phyloP scores from a whole-genome alignment of 2,113 vertebrate genomes.

The Empidonax traillii region DNA sequence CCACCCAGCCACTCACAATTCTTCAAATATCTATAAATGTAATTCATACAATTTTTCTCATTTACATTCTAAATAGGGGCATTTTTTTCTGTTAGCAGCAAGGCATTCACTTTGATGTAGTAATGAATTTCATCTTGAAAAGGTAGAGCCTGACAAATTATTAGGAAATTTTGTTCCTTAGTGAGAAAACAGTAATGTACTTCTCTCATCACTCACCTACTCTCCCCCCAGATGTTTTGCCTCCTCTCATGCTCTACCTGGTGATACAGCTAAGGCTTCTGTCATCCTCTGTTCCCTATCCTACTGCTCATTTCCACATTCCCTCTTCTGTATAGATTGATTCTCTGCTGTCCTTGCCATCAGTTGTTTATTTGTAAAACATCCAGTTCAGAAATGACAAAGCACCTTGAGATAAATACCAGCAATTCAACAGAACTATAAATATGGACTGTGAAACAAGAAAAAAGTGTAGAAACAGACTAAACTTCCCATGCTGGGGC shows the following conservation, averaged over 20 bases:
- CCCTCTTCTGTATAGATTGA: fast-evolving
- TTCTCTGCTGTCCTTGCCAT: not conserved
- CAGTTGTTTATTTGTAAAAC: not conserved
- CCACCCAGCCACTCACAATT: not conserved
- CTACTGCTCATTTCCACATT: not conserved
- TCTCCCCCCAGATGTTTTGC: not conserved
- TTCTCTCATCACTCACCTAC: not conserved
- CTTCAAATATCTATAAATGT: not conserved
- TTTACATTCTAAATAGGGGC: conserved; percentile 7
- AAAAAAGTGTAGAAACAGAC: not conserved
- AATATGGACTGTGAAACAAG: not conserved
- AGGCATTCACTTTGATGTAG: not conserved
- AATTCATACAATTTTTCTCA: not conserved
- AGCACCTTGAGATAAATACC: not conserved
- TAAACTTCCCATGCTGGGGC: not conserved
- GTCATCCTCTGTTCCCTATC: not conserved
- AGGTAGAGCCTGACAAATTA: not conserved
- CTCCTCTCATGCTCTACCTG: not conserved
- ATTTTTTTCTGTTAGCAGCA: not conserved
- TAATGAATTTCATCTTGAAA: conserved; percentile 7
- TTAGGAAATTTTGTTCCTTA: not conserved
- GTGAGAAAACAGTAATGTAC: not conserved
- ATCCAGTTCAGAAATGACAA: not conserved
- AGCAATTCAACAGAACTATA: not conserved
- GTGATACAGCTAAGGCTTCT: not conserved